These are phyloP conservation scores for Tetramorium bicarinatum DNA, from an alignment of 2,888 invertebrate species.

Conservation along the genomic window DNA sequence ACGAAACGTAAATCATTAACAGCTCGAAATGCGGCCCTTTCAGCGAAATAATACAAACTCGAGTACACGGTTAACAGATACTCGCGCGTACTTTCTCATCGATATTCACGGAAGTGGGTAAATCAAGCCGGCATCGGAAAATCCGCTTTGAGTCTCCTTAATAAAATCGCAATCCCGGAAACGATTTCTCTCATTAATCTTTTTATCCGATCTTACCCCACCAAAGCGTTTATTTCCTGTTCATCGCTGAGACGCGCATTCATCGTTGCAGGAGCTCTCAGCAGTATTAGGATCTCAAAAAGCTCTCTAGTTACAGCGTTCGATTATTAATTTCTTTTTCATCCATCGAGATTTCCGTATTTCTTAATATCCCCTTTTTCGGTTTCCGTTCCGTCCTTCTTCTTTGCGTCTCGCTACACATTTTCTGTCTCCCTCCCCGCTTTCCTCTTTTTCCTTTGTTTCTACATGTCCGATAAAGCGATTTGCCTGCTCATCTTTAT, in stretches of 20 bases:
- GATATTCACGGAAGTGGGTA: conserved; percentile 54
- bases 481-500: conserved; percentile 75
- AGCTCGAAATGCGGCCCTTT: conserved; percentile 34
- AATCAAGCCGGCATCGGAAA: conserved; percentile 49
- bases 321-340: conserved; percentile 74
- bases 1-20: conserved; percentile 53
- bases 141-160: conserved; percentile 69
- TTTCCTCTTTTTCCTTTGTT: conserved; percentile 54
- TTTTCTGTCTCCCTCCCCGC: background rate
- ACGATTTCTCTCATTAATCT: conserved; percentile 74
- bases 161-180: conserved; percentile 74
- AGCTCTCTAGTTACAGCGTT: conserved; percentile 57
- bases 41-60: conserved; percentile 41
- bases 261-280: conserved; percentile 68
- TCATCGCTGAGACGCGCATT: conserved; percentile 63
- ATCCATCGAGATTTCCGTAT: conserved; percentile 15
- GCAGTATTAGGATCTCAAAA: conserved; percentile 75
- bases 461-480: conserved; percentile 70
- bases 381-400: background rate
- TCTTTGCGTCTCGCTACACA: background rate
- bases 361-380: conserved; percentile 16
- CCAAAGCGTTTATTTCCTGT: conserved; percentile 75
- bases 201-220: conserved; percentile 64
- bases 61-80: conserved; percentile 27
- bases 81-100: conserved; percentile 38